phyloP scores from a whole-genome alignment of 2,888 invertebrate species.

The Tetanocera ferruginea region DNA sequence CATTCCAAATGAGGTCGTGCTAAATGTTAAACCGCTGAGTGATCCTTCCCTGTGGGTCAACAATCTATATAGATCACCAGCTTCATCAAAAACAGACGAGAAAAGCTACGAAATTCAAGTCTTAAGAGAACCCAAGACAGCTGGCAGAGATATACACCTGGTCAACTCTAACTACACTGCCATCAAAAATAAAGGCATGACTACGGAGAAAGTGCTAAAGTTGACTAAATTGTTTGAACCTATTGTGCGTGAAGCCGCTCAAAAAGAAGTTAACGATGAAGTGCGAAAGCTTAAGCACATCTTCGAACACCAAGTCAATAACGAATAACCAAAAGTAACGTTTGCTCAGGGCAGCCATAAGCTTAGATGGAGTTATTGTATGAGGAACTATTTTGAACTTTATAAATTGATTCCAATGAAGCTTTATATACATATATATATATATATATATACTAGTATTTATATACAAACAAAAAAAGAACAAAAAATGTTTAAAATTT shows the following conservation, averaged over 20 bases:
- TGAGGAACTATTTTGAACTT: too few species aligned
- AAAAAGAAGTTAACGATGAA: constrained; percentile 38
- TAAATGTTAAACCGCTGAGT: constrained; percentile 34
- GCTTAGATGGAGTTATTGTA: background rate
- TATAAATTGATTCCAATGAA: too few species aligned
- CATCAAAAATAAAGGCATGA: background rate
- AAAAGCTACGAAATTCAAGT: background rate
- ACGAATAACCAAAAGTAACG: too few species aligned
- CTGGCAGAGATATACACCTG: background rate
- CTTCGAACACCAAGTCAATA: constrained; percentile 43
- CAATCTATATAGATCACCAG: background rate
- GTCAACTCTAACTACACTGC: background rate
- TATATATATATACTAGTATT: too few species aligned
- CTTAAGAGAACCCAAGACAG: background rate
- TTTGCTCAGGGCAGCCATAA: too few species aligned
- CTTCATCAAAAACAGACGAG: background rate
- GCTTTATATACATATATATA: too few species aligned
- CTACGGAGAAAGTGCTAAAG: constrained; percentile 30
- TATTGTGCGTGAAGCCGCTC: constrained; percentile 24
- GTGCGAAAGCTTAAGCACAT: constrained; percentile 43
- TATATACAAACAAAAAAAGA: too few species aligned
- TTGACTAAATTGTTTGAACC: constrained; percentile 42
- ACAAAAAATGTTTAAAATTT: too few species aligned
- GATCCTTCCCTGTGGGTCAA: background rate
- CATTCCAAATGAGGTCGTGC: constrained; percentile 35